phyloP scores from a whole-genome alignment of 2,888 invertebrate species.

The Pachydiplax longipennis region DNA sequence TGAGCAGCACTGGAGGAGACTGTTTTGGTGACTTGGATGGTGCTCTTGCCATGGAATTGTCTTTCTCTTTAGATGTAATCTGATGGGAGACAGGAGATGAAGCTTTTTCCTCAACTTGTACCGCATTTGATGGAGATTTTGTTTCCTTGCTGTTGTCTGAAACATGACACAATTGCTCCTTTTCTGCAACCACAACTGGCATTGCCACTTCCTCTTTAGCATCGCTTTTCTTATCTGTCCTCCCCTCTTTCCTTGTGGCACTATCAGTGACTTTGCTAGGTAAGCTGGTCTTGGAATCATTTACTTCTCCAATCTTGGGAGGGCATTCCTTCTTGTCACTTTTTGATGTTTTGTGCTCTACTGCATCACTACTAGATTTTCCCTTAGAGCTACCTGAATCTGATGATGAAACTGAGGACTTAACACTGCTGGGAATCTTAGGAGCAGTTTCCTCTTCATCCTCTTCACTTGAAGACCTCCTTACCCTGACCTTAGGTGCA shows the following conservation, averaged over 20 bases:
- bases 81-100: background rate
- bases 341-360: background rate
- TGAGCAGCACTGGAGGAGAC: background rate
- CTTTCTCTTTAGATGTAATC: background rate
- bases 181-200: background rate
- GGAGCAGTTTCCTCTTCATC: conserved; percentile 57
- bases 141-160: background rate
- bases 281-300: background rate
- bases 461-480: conserved; percentile 58
- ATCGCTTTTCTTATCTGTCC: background rate
- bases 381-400: background rate
- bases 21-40: background rate
- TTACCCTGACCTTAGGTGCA: conserved; percentile 57
- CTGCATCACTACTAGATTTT: background rate
- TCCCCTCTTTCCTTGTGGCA: background rate
- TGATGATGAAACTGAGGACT: background rate
- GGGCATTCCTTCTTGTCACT: background rate
- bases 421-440: background rate
- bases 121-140: background rate
- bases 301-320: background rate
- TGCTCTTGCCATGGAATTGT: background rate
- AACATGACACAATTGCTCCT: background rate
- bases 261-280: background rate
- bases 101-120: background rate
- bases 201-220: background rate